Conservation (phyloP, 1,140 invertebrate genomes). For the Phortica variegata region DNA sequence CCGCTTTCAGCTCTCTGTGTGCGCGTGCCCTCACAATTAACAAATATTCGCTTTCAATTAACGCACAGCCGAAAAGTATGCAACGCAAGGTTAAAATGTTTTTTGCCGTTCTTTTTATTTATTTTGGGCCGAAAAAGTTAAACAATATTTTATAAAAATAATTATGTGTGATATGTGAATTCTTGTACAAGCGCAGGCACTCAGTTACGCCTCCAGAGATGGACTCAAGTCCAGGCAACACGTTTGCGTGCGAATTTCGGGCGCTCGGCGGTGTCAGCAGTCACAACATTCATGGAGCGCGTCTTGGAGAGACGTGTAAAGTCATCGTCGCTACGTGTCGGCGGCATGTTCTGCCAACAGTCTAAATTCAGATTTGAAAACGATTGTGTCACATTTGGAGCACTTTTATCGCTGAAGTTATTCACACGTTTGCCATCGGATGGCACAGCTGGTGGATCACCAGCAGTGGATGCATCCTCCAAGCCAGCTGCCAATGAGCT, state of each 20-base stretch:
- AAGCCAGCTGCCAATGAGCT: not conserved
- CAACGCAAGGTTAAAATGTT: too few relatives aligned
- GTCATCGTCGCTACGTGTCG: constrained; percentile 19
- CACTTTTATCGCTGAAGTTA: too few relatives aligned
- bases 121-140: too few relatives aligned
- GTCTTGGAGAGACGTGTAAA: constrained; percentile 27
- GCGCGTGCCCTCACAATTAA: too few relatives aligned
- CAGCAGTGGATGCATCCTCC: not conserved
- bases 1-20: too few relatives aligned
- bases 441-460: not conserved
- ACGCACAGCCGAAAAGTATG: too few relatives aligned
- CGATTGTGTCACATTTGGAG: constrained; percentile 28
- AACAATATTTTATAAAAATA: too few relatives aligned
- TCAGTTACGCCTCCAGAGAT: too few relatives aligned
- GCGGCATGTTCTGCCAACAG: constrained; percentile 38
- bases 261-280: constrained; percentile 28
- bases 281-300: constrained; percentile 41
- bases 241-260: constrained; percentile 47
- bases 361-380: constrained; percentile 47
- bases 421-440: not conserved
- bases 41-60: too few relatives aligned
- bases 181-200: too few relatives aligned
- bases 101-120: too few relatives aligned
- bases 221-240: constrained; percentile 43
- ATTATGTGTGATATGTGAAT: too few relatives aligned